Evolutionary conservation across 2,888 invertebrate species (phyloP), one percentile per base, ranked within the genome.

Genomic region (Drosophila infuscata): DNA sequence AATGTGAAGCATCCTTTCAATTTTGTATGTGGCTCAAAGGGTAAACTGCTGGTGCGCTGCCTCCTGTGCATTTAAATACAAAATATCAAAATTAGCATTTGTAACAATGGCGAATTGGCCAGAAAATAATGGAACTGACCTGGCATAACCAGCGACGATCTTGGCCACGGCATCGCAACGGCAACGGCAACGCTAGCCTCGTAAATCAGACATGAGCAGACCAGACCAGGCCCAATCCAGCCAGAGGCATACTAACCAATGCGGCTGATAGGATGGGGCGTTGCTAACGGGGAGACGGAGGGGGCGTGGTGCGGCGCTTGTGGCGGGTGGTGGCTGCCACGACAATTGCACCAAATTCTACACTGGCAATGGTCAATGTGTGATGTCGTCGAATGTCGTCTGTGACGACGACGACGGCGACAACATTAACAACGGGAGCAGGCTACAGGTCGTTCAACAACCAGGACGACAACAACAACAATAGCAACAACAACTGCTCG

Each of bases 81-180:
- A 91, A 92, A 90, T 91, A 91, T 89, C 88, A 84, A 92, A 92
- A 92, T 92, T 92, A 92, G 92, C 92, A 92, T 92, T 91, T 83
- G 88, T 89, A 92, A 92, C 91, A 91, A 92, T 91, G 82, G 89
- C 91, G 91, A 90, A 90, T 90, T 90, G 88, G 88, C 76, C 75
- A 64, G 72, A 86, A 90, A 89, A 88, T 90, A 88, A 91, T 88
- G 88, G 88, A 81, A 85, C 90, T 91, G 91, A 88, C 88, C 88
- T 89, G 85, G 72, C 80, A 77, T 75, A 84, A 87, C 74, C 74
- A 59, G 70, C 82, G 72, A 81, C 75, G 90, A 80, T 89, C 86
- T 89, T 68, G 79, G 86, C 63, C 77, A 76, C 61, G 82, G 76
- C 64, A 82, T 71, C 75, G 57, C 53, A 8, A 15, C 46, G 46